A percentile compares a stretch with the other conserved stretches of the same genome.
Conservation (phyloP, 2,888 invertebrate species). For the Orthosia gothica region DNA sequence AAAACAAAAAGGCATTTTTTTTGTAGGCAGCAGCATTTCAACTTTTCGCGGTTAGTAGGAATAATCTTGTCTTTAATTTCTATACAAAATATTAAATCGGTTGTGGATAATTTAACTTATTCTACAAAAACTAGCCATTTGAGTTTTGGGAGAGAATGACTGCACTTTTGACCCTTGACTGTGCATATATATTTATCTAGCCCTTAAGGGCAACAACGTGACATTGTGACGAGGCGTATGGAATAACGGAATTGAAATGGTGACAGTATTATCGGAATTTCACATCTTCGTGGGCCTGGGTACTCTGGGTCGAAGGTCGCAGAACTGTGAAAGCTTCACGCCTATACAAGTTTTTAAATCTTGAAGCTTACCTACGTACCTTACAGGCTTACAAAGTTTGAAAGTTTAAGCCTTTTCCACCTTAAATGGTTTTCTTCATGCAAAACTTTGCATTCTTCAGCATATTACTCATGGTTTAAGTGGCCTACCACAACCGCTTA, state of each 20-base stretch:
- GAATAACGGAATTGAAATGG: conserved; percentile 51
- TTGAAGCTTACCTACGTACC: conserved; percentile 5
- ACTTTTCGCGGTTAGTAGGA: too few species aligned
- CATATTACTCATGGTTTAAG: neutral
- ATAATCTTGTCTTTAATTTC: too few species aligned
- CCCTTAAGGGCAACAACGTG: neutral
- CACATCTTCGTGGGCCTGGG: conserved; percentile 42
- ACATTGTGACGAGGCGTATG: conserved; percentile 16
- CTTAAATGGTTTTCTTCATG: neutral
- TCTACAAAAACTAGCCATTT: too few species aligned
- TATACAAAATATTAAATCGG: too few species aligned
- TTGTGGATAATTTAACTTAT: too few species aligned
- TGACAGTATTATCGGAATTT: conserved; percentile 57
- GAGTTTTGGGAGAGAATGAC: too few species aligned
- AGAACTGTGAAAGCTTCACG: conserved; percentile 51
- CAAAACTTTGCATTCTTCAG: neutral
- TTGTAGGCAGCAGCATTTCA: too few species aligned
- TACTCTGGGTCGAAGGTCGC: conserved; percentile 39
- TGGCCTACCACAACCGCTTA: too few species aligned
- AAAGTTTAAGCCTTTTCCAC: neutral
- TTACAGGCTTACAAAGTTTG: conserved; percentile 7
- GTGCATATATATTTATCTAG: neutral
- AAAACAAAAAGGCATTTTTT: too few species aligned
- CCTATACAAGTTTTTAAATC: conserved; percentile 39
- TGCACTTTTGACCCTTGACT: too few species aligned